phyloP scores from a whole-genome alignment of 2,113 vertebrate genomes.

The Scomber colias region DNA sequence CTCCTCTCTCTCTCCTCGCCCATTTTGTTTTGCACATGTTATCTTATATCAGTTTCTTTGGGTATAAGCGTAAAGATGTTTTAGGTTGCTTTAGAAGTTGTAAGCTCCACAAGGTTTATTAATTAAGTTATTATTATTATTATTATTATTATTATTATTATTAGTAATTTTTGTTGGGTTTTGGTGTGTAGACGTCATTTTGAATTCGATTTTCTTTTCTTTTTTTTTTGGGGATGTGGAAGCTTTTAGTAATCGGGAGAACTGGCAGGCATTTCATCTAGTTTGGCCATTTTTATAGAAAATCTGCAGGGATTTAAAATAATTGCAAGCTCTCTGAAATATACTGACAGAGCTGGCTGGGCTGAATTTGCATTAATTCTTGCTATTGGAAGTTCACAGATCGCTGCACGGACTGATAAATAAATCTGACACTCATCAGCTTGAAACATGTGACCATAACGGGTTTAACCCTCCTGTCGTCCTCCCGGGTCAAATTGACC shows the following conservation, averaged over 20 bases:
- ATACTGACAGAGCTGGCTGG: too few relatives aligned
- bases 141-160: too few relatives aligned
- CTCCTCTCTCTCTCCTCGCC: fast-evolving
- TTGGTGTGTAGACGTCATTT: background rate
- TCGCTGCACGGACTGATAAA: background rate
- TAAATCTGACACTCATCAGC: background rate
- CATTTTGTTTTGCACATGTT: background rate
- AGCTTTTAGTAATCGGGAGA: too few relatives aligned
- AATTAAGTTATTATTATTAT: too few relatives aligned
- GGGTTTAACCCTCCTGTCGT: background rate
- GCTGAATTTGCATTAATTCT: too few relatives aligned
- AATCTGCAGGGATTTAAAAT: background rate
- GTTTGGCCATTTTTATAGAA: background rate
- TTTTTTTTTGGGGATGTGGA: too few relatives aligned
- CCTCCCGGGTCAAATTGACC: too few relatives aligned
- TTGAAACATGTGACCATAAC: background rate
- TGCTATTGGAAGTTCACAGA: too few relatives aligned
- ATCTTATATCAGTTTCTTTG: background rate
- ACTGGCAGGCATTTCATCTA: too few relatives aligned
- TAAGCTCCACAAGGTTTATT: too few relatives aligned
- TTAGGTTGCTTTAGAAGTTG: too few relatives aligned
- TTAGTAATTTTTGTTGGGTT: background rate
- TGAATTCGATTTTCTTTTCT: background rate
- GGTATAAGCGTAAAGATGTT: background rate
- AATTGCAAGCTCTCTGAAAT: too few relatives aligned